phyloP scores from a whole-genome alignment of 1,140 invertebrate genomes.

The Dinothrombium tinctorium region DNA sequence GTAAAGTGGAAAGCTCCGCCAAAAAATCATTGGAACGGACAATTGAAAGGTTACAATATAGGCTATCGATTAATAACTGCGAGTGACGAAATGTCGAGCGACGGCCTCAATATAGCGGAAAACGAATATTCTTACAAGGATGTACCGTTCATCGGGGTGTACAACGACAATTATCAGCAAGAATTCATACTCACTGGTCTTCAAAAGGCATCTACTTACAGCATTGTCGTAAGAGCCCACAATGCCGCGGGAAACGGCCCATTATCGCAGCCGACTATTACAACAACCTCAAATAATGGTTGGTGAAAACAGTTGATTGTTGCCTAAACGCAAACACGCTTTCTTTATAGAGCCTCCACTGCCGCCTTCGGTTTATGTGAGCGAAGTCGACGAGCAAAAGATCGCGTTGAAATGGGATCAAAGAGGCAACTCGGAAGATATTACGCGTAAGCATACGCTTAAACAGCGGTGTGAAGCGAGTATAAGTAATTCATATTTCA shows the following conservation, averaged over 20 bases:
- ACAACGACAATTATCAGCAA: slow-evolving; percentile 8
- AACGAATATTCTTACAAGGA: no score
- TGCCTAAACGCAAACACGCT: no score
- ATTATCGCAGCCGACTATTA: slow-evolving; percentile 13
- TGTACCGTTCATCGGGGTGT: background rate
- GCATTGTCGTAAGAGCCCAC: slow-evolving; percentile 15
- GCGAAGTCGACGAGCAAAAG: background rate
- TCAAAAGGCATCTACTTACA: slow-evolving; percentile 12
- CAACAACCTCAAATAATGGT: slow-evolving; percentile 14
- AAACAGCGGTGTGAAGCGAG: no score
- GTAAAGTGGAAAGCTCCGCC: slow-evolving; percentile 80
- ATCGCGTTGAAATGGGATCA: slow-evolving; percentile 8
- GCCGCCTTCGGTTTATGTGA: slow-evolving; percentile 13
- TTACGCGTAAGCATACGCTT: no score
- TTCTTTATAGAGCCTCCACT: no score
- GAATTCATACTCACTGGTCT: slow-evolving; percentile 14
- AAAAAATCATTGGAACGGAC: slow-evolving; percentile 71
- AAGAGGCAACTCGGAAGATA: background rate
- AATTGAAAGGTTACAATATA: slow-evolving; percentile 55
- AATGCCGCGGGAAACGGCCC: slow-evolving; percentile 16
- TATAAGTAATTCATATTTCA: no score
- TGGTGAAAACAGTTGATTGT: no score
- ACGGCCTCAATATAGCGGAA: no score
- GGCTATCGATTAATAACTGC: slow-evolving; percentile 42
- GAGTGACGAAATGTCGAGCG: no score